phyloP scores from a whole-genome alignment of 2,888 invertebrate genomes.

The Synergus gifuensis region DNA sequence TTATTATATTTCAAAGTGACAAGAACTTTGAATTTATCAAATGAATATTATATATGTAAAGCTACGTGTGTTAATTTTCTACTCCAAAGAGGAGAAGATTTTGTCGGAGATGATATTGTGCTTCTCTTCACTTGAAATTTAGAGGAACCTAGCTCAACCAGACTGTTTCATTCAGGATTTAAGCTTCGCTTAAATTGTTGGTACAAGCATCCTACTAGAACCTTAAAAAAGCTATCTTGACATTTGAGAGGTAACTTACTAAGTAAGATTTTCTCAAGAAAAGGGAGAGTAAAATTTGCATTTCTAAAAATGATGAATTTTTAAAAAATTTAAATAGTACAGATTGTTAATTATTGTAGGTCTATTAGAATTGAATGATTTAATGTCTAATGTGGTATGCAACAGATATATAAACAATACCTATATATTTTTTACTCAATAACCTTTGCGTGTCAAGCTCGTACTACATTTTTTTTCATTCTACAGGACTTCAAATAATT shows the following conservation, averaged over 20 bases:
- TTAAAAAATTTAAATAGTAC: too few species aligned
- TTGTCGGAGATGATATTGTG: not conserved
- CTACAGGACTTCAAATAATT: too few species aligned
- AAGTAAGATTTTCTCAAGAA: not conserved
- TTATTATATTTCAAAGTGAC: too few species aligned
- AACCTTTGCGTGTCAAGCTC: too few species aligned
- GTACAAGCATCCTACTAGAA: not conserved
- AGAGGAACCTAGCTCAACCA: conserved; percentile 14
- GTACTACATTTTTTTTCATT: too few species aligned
- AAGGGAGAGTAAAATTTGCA: not conserved
- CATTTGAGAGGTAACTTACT: not conserved
- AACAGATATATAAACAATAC: not conserved
- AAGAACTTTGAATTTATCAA: not conserved
- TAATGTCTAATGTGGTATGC: too few species aligned
- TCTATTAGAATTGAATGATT: too few species aligned
- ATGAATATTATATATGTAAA: too few species aligned
- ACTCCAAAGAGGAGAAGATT: not conserved
- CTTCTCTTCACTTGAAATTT: conserved; percentile 17
- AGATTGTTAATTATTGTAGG: too few species aligned
- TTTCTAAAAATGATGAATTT: too few species aligned
- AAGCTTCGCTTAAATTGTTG: conserved; percentile 16
- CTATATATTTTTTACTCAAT: not conserved
- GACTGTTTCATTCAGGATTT: conserved; percentile 17
- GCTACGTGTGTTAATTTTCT: not conserved
- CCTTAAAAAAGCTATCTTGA: conserved; percentile 4